Evolutionary conservation across 2,888 invertebrate species (phyloP).

Genomic region (Rotaria magnacalcarata): DNA sequence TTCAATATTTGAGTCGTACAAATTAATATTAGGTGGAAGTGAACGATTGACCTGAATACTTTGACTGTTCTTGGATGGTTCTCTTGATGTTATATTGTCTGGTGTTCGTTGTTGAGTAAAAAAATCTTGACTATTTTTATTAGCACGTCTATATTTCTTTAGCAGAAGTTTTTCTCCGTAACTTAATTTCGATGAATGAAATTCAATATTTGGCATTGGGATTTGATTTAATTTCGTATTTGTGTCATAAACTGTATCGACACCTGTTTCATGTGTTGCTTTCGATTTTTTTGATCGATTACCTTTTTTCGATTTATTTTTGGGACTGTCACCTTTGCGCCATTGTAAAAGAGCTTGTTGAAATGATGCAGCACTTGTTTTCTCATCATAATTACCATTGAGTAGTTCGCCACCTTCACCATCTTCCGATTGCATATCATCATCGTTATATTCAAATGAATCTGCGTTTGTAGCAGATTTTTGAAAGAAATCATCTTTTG

Average conservation of each 20-base stretch:
- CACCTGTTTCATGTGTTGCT: constrained; percentile 49
- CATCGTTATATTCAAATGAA: background rate
- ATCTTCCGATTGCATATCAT: background rate
- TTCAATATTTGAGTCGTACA: background rate
- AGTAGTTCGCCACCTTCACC: constrained; percentile 49
- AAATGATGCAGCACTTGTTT: constrained; percentile 56
- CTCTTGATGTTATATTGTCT: background rate
- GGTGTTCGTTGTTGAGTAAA: background rate
- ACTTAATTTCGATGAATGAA: constrained; percentile 50
- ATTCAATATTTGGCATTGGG: constrained; percentile 51
- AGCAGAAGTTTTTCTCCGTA: constrained; percentile 56
- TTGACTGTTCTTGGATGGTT: background rate
- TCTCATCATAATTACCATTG: constrained; percentile 54
- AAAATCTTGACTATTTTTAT: constrained; percentile 46
- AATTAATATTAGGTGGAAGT: background rate
- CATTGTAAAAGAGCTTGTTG: constrained; percentile 55
- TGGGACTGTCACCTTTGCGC: constrained; percentile 47
- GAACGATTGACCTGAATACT: background rate
- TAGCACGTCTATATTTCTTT: constrained; percentile 54
- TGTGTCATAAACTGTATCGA: constrained; percentile 51
- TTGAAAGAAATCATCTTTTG: constrained; percentile 3
- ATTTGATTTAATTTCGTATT: constrained; percentile 47
- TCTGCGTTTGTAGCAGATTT: background rate
- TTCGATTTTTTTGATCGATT: background rate
- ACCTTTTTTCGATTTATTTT: background rate